Evolutionary conservation across 2,113 vertebrate genomes (phyloP).

Genomic region (Grantiella picta): DNA sequence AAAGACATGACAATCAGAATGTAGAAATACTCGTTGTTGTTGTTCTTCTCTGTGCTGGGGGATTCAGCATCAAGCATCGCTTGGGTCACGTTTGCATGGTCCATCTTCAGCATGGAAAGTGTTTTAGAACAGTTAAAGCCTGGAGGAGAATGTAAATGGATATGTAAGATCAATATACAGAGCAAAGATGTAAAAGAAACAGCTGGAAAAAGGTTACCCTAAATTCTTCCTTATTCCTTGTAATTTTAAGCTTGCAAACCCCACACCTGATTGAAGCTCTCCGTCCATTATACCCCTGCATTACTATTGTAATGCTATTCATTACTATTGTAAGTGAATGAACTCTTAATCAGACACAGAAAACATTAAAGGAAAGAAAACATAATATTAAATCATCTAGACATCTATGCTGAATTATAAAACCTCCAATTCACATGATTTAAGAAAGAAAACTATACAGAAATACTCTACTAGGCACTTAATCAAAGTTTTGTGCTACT

Average conservation of each 20-base stretch:
- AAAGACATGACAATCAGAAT: slow-evolving; percentile 91
- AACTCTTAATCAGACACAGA: neutral
- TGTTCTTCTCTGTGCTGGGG: neutral
- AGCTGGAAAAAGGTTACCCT: neutral
- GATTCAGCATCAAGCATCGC: neutral
- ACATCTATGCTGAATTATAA: neutral
- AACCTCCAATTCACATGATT: neutral
- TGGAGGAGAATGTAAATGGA: neutral
- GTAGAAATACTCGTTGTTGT: slow-evolving; percentile 85
- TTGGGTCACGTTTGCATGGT: slow-evolving; percentile 72
- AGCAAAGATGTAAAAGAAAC: neutral
- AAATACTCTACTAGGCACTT: neutral
- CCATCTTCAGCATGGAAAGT: slow-evolving; percentile 76
- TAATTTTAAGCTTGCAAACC: neutral
- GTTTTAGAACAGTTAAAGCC: neutral
- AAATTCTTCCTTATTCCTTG: neutral
- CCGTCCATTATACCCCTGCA: neutral
- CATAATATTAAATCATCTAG: neutral
- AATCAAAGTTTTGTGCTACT: neutral
- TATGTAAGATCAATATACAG: neutral
- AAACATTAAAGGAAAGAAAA: neutral
- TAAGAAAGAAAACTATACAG: neutral
- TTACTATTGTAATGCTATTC: neutral
- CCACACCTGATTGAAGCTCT: neutral
- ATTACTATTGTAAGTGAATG: neutral